A percentile compares a stretch with the other conserved stretches of the same genome.
phyloP scores from a whole-genome alignment of 2,797 vertebrate genomes.

The Acipenser ruthenus region DNA sequence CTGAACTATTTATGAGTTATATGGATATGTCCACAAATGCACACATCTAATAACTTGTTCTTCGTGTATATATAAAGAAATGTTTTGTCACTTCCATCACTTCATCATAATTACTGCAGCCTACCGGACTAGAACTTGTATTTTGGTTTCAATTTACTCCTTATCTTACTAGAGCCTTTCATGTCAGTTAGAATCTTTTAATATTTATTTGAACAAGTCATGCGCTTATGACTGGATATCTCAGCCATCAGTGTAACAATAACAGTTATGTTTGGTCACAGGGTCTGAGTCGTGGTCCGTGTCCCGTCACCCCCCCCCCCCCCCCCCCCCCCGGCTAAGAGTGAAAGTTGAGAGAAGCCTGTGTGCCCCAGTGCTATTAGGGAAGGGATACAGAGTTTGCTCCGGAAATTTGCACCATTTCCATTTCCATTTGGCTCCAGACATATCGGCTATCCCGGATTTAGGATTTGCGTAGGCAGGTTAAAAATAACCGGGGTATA shows the following conservation, averaged over 20 bases:
- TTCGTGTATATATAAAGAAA: too few species aligned
- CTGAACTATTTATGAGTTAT: too few species aligned
- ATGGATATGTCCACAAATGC: too few species aligned
- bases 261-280: constrained; percentile 10
- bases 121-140: neutral
- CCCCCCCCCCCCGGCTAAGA: constrained; percentile 16
- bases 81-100: too few species aligned
- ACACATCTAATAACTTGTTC: too few species aligned
- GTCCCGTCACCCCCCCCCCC: too few species aligned
- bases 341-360: constrained; percentile 45
- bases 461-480: constrained; percentile 71
- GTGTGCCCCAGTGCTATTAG: constrained; percentile 8
- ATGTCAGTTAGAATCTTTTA: neutral
- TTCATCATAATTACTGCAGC: too few species aligned
- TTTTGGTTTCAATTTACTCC: constrained; percentile 5
- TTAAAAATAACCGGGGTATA: constrained; percentile 82
- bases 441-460: constrained; percentile 61
- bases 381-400: constrained; percentile 35
- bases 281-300: neutral
- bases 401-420: constrained; percentile 72
- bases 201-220: neutral
- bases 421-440: constrained; percentile 78
- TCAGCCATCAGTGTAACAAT: constrained; percentile 15
- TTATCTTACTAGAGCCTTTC: neutral
- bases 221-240: constrained; percentile 5